Evolutionary conservation across 2,113 vertebrate genomes (phyloP).

Genomic region (Odontesthes bonariensis): DNA sequence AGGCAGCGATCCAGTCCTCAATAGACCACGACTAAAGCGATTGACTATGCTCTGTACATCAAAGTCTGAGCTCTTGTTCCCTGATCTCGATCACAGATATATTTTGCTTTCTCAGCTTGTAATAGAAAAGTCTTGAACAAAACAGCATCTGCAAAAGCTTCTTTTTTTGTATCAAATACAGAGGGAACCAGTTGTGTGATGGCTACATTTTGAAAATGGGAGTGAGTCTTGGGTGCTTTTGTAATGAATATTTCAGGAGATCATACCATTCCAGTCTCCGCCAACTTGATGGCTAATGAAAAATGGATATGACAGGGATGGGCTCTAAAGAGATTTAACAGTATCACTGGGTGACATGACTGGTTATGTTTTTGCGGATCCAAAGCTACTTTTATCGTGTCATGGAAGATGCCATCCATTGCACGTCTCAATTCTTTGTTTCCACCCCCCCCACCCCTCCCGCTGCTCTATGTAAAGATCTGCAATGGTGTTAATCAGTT

Average conservation of each 20-base stretch:
- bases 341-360: slow-evolving; percentile 26
- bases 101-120: slow-evolving; percentile 16
- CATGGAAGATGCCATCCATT: neutral
- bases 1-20: slow-evolving; percentile 2
- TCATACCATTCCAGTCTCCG: slow-evolving; percentile 50
- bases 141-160: neutral
- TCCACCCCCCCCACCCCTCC: neutral
- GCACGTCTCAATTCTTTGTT: slow-evolving; percentile 11
- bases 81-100: neutral
- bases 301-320: slow-evolving; percentile 63
- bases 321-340: slow-evolving; percentile 57
- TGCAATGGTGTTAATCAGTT: slow-evolving; percentile 38
- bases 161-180: neutral
- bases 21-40: slow-evolving; percentile 31
- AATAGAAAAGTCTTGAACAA: neutral
- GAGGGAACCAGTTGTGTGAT: neutral
- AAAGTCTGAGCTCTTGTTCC: neutral
- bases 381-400: slow-evolving; percentile 23
- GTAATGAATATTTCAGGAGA: slow-evolving; percentile 70
- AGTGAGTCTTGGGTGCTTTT: slow-evolving; percentile 48
- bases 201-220: slow-evolving; percentile 31
- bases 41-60: neutral
- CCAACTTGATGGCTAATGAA: slow-evolving; percentile 67
- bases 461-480: slow-evolving; percentile 15
- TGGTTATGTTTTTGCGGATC: slow-evolving; percentile 5